Base-by-base conservation (phyloP, 1,140 invertebrate species). In the Solenopsis fugax region DNA sequence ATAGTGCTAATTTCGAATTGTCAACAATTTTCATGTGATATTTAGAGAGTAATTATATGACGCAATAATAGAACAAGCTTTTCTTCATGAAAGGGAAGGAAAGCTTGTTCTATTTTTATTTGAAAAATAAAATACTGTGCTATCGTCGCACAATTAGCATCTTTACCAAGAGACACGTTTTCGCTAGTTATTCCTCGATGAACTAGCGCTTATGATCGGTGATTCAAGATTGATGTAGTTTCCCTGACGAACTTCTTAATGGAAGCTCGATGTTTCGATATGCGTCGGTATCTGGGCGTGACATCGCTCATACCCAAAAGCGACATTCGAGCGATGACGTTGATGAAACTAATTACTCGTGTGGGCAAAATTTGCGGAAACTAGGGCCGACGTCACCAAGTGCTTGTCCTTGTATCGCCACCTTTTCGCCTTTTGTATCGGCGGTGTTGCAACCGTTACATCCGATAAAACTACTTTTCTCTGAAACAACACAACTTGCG, bases 401-500 rank as follows among this genome's bases (percentile, higher is more conserved):
- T 29, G 18, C 48, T 54, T 80, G 41, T 77, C 24, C 45, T 65
- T 0, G 13, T 65, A 45, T 1, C 13, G 21, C 62, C 12, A 37
- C 12, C 75, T 37, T 58, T 88, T 81, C 21, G 58, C 41, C 13
- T 65, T 88, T 85, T 58, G 13, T 78, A 13, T 58, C 52, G 12
- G 21, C 41, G n/a, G 56, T 29, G 21, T 64, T 21, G 12, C 71
- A 52, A 41, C 52, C 29, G 24, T 4, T n/a, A 18, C 65, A 29
- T 78, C 56, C 34, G 72, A n/a, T 56, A 37, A 77, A 85, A 88
- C 58, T 72, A 78, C 76, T 89, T 88, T 87, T 41, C 4, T 52
- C 78, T 88, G 80, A 88, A 77, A 21, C 1, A 12, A 13, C 34
- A 58, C 41, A 65, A 89, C 18, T 52, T 16, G 24, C 18, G 18